A percentile compares a stretch with the other conserved stretches of the same genome.
phyloP scores from a whole-genome alignment of 35 echinoderm and acorn worm genomes.

The Anneissia japonica region DNA sequence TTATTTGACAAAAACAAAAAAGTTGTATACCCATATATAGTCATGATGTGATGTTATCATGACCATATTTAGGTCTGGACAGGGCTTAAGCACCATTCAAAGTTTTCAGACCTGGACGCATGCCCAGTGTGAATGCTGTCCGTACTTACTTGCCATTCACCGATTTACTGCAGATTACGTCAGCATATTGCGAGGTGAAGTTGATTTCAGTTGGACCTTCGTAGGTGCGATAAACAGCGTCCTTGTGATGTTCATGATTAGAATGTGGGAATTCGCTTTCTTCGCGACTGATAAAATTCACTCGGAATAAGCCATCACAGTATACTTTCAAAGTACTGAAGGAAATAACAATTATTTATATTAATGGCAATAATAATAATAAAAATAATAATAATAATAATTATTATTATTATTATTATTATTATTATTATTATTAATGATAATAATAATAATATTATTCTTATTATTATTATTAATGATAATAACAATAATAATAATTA shows the following conservation, averaged over 20 bases:
- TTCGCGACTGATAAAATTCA: constrained; percentile 52
- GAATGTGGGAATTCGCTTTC: constrained; percentile 24
- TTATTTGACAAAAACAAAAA: no score
- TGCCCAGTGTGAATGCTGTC: not conserved
- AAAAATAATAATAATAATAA: no score
- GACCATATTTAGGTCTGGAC: not conserved
- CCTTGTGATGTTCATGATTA: constrained; percentile 9
- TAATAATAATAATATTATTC: no score
- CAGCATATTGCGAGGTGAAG: constrained; percentile 63
- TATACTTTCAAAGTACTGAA: constrained; percentile 38
- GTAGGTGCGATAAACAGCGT: constrained; percentile 28
- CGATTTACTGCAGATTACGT: constrained; percentile 33
- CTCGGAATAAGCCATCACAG: constrained; percentile 43
- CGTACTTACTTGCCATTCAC: not conserved
- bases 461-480: no score
- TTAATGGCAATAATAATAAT: no score
- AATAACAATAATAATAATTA: no score
- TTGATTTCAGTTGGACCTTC: constrained; percentile 24
- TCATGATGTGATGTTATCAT: no score
- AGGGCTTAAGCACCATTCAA: not conserved
- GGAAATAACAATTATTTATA: no score
- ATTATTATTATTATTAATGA: no score
- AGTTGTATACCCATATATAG: no score
- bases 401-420: no score
- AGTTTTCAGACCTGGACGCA: not conserved